Evolutionary conservation across 2,888 invertebrate species (phyloP).

Genomic region (Cacoxenus indagator): DNA sequence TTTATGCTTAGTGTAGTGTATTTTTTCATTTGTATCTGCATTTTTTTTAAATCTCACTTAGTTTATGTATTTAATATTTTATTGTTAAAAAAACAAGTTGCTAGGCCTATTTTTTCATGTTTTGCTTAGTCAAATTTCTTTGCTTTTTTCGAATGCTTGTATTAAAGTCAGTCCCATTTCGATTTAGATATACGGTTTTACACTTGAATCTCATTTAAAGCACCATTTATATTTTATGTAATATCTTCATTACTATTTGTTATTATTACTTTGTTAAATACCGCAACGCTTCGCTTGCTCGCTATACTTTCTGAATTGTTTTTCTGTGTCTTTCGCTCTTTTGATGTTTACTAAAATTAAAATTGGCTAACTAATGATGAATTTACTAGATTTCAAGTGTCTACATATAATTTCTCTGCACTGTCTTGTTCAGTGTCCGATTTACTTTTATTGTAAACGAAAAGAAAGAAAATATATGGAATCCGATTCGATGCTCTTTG

Average conservation of each 20-base stretch:
- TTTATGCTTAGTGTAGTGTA: no score
- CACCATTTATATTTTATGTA: constrained; percentile 11
- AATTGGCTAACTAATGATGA: constrained; percentile 18
- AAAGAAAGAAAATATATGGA: no score
- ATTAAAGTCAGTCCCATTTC: constrained; percentile 16
- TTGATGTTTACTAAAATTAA: constrained; percentile 10
- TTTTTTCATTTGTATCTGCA: not conserved
- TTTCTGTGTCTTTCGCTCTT: not conserved
- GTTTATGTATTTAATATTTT: not conserved
- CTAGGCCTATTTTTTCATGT: constrained; percentile 8
- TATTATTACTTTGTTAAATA: not conserved
- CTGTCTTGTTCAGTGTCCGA: not conserved
- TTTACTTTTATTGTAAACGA: not conserved
- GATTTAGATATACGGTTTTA: constrained; percentile 13
- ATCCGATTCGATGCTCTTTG: not conserved
- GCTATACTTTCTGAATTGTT: not conserved
- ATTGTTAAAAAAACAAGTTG: not conserved
- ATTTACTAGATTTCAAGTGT: constrained; percentile 11
- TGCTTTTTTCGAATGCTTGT: constrained; percentile 16
- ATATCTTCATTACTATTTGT: not conserved
- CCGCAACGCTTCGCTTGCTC: not conserved
- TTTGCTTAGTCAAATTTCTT: not conserved
- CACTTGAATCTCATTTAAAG: constrained; percentile 14
- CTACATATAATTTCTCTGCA: not conserved
- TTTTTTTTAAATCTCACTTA: not conserved